These are phyloP conservation scores for Ciconia maguari DNA, from an alignment of 2,113 vertebrate genomes.

Conservation along the genomic window DNA sequence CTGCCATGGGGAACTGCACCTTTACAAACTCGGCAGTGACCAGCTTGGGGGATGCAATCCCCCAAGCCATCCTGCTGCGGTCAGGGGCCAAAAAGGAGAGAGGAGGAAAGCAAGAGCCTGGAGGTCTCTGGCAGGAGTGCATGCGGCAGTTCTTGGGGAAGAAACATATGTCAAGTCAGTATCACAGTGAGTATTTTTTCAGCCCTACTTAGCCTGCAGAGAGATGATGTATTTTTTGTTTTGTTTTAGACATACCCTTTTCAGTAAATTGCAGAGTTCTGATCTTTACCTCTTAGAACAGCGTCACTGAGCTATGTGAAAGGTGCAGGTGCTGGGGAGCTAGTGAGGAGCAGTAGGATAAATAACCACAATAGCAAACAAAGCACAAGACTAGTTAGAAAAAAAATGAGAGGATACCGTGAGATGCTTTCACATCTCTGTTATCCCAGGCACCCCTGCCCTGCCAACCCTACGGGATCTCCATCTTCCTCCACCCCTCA, in stretches of 20 bases:
- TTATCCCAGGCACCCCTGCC: accelerated
- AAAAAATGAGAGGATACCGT: neutral
- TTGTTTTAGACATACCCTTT: neutral
- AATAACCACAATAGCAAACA: neutral
- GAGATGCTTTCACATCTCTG: neutral
- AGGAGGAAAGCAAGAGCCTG: neutral
- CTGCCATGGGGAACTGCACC: neutral
- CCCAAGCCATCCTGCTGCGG: neutral
- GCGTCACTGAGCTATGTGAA: neutral
- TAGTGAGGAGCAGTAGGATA: neutral
- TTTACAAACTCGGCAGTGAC: accelerated
- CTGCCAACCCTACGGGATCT: neutral
- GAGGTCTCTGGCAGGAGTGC: neutral
- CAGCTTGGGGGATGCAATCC: neutral
- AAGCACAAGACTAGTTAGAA: neutral
- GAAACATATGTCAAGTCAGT: neutral
- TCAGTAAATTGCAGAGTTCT: neutral
- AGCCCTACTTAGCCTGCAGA: neutral
- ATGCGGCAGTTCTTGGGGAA: neutral
- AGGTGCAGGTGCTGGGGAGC: neutral
- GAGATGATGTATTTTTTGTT: neutral
- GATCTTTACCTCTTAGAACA: neutral
- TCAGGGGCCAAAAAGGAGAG: neutral
- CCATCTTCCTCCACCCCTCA: neutral
- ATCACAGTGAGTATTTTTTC: neutral